A percentile compares a stretch with the other conserved stretches of the same genome.
phyloP scores from a whole-genome alignment of 2,888 invertebrate genomes.

The Ligdia adustata region DNA sequence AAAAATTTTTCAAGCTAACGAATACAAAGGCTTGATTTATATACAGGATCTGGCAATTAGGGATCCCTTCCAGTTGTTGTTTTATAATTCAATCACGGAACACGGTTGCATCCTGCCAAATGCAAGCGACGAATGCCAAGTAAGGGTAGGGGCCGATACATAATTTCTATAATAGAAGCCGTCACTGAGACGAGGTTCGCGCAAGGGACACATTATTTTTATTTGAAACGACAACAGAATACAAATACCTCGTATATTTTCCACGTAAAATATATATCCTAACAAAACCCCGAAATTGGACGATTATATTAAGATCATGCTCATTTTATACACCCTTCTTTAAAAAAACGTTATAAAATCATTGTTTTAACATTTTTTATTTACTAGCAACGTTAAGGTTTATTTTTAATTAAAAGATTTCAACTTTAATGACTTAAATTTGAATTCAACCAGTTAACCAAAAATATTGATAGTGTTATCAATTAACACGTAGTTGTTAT shows the following conservation, averaged over 20 bases:
- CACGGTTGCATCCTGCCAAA: conserved; percentile 78
- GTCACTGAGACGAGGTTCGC: conserved; percentile 69
- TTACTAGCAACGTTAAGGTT: conserved; percentile 58
- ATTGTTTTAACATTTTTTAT: conserved; percentile 69
- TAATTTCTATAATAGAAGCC: conserved; percentile 64
- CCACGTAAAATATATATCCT: conserved; percentile 78
- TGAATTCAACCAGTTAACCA: no score
- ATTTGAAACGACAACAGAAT: conserved; percentile 74
- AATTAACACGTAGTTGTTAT: conserved; percentile 24
- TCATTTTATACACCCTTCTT: conserved; percentile 68
- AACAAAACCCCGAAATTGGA: conserved; percentile 71
- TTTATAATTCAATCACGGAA: conserved; percentile 74
- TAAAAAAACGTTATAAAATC: conserved; percentile 54
- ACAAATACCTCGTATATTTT: conserved; percentile 69
- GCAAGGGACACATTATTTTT: conserved; percentile 79
- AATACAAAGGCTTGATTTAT: conserved; percentile 35
- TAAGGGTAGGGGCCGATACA: conserved; percentile 66
- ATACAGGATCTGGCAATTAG: conserved; percentile 37
- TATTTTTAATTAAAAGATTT: conserved; percentile 68
- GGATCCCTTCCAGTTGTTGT: conserved; percentile 42
- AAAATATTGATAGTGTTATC: no score
- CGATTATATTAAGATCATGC: conserved; percentile 78
- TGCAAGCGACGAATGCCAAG: conserved; percentile 76
- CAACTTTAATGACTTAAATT: conserved; percentile 39
- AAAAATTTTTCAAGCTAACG: no score